These are phyloP conservation scores for Zonotrichia leucophrys DNA, from an alignment of 2,113 vertebrate genomes.

Conservation along the genomic window DNA sequence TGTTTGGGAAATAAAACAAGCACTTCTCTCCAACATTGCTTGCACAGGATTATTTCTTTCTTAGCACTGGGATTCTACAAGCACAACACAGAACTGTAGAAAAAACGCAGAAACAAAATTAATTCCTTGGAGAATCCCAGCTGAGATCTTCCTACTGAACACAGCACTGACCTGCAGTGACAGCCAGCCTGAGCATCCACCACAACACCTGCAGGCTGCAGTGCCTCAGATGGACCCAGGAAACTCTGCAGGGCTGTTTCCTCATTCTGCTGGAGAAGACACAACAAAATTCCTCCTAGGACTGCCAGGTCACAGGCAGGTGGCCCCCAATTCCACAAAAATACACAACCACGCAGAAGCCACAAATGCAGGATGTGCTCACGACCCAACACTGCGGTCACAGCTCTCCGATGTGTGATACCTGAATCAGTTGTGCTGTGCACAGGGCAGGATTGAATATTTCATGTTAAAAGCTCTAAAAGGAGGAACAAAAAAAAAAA, in stretches of 20 bases:
- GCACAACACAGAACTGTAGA: not conserved
- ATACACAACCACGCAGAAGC: not conserved
- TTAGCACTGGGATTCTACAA: not conserved
- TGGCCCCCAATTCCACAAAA: not conserved
- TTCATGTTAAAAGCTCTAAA: not conserved
- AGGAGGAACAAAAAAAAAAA: not conserved
- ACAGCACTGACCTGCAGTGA: rapidly evolving
- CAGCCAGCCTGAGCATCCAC: not conserved
- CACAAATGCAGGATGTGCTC: not conserved
- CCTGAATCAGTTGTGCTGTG: not conserved
- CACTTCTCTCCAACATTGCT: not conserved
- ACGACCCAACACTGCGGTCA: rapidly evolving
- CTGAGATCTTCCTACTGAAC: not conserved
- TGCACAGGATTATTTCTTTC: not conserved
- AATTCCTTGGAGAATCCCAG: not conserved
- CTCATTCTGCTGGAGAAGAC: not conserved
- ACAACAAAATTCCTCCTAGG: not conserved
- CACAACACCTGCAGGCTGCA: not conserved
- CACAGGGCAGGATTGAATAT: not conserved
- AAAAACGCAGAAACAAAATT: rapidly evolving
- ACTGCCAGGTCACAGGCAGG: rapidly evolving
- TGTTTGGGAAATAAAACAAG: not conserved
- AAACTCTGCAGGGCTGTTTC: not conserved
- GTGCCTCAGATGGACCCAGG: not conserved
- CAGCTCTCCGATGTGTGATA: not conserved